Evolutionary conservation across 2,113 vertebrate genomes (phyloP).

Genomic region (Prunella fulvescens): DNA sequence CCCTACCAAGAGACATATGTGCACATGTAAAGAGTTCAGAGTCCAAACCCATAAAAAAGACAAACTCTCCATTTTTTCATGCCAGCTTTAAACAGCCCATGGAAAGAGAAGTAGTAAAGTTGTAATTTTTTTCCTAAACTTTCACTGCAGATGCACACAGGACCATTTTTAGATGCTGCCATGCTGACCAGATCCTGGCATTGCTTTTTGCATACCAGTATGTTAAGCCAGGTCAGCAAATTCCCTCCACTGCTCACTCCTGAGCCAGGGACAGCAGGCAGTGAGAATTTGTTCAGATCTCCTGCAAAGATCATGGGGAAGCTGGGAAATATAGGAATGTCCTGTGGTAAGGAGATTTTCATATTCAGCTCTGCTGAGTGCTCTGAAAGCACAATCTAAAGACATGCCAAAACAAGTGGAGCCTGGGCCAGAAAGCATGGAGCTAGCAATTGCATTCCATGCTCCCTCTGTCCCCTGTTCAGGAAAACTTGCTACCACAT

Average conservation of each 20-base stretch:
- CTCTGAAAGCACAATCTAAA: background rate
- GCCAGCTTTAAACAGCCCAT: background rate
- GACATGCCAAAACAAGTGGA: background rate
- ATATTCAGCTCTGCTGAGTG: background rate
- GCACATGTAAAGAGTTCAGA: background rate
- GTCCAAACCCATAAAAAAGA: background rate
- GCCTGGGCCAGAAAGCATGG: background rate
- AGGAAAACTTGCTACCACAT: background rate
- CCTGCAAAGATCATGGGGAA: background rate
- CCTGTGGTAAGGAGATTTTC: background rate
- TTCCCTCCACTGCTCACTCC: background rate
- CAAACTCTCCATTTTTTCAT: background rate
- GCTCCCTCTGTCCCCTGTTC: background rate
- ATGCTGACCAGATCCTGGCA: background rate
- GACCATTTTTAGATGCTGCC: background rate
- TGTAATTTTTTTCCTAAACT: background rate
- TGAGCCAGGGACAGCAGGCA: background rate
- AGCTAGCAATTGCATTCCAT: background rate
- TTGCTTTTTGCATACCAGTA: background rate
- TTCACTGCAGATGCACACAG: background rate
- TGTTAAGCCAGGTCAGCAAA: background rate
- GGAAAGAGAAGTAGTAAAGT: background rate
- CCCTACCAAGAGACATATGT: background rate
- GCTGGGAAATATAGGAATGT: background rate
- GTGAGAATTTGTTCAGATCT: background rate